Conservation (phyloP, 2,113 vertebrate genomes). For the Gopherus evgoodei region DNA sequence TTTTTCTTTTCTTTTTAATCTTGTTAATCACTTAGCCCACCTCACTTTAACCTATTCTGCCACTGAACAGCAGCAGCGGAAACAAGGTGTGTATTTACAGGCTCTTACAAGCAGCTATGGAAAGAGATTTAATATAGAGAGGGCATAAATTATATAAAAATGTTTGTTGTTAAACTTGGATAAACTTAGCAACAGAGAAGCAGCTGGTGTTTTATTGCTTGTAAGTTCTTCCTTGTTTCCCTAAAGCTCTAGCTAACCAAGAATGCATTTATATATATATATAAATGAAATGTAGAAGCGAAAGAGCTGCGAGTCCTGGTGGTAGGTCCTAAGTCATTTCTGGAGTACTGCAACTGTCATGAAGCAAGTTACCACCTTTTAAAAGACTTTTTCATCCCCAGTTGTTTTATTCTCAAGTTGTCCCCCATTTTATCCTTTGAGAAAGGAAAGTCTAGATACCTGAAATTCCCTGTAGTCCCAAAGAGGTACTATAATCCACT, state of each 20-base stretch:
- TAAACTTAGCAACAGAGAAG: conserved; percentile 68
- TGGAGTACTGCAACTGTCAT: background rate
- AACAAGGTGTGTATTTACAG: conserved; percentile 14
- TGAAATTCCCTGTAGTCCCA: background rate
- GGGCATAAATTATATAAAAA: conserved; percentile 52
- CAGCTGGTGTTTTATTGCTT: conserved; percentile 69
- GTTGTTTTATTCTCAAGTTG: background rate
- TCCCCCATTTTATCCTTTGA: conserved; percentile 16
- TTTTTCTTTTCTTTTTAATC: background rate
- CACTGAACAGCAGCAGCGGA: background rate
- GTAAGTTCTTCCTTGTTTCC: conserved; percentile 49
- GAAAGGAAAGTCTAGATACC: background rate
- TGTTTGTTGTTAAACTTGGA: conserved; percentile 60
- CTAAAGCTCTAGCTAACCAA: conserved; percentile 63
- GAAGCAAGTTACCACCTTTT: conserved; percentile 26
- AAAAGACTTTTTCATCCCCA: conserved; percentile 8
- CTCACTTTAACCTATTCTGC: background rate
- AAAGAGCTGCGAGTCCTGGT: background rate
- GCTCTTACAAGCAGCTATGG: conserved; percentile 11
- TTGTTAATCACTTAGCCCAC: background rate
- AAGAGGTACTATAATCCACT: background rate
- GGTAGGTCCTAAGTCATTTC: background rate
- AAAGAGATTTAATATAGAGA: conserved; percentile 33
- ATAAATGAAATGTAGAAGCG: conserved; percentile 53
- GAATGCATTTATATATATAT: conserved; percentile 19